These are phyloP conservation scores for Drosophila nikananu DNA, from an alignment of 1,140 invertebrate genomes.

Conservation along the genomic window DNA sequence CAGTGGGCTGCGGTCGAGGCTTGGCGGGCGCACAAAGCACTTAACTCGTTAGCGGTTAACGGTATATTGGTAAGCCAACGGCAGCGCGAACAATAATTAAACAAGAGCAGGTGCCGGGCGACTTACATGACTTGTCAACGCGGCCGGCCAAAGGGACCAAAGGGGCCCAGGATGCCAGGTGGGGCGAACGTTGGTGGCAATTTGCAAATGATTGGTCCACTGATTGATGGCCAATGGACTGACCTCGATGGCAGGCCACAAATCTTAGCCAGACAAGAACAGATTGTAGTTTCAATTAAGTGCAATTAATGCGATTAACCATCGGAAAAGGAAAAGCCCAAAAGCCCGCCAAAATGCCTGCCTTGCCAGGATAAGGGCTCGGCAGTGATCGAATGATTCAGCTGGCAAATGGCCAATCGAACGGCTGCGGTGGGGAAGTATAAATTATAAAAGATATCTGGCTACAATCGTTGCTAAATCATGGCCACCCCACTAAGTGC, in stretches of 20 bases:
- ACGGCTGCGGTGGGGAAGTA: slow-evolving; percentile 1
- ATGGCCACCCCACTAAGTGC: slow-evolving; percentile 17
- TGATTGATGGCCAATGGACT: slow-evolving; percentile 51
- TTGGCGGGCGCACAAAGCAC: slow-evolving; percentile 70
- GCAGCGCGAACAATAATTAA: slow-evolving; percentile 75
- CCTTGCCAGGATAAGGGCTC: slow-evolving; percentile 43
- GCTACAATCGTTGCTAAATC: slow-evolving; percentile 26
- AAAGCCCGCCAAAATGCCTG: slow-evolving; percentile 8
- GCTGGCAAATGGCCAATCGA: slow-evolving; percentile 46
- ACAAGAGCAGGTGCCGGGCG: slow-evolving; percentile 52
- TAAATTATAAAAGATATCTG: slow-evolving; percentile 35
- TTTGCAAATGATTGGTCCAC: slow-evolving; percentile 67
- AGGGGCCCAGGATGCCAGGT: slow-evolving; percentile 26
- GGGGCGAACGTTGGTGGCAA: slow-evolving; percentile 24
- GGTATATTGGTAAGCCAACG: slow-evolving; percentile 74
- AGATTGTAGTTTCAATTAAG: slow-evolving; percentile 68
- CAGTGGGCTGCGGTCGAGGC: slow-evolving; percentile 53
- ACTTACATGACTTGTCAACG: slow-evolving; percentile 78
- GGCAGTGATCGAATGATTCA: slow-evolving; percentile 16
- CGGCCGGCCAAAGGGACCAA: too few species aligned
- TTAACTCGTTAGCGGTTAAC: slow-evolving; percentile 83
- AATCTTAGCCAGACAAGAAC: slow-evolving; percentile 42
- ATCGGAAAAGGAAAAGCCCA: not conserved
- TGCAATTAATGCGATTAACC: slow-evolving; percentile 76
- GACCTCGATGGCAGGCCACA: slow-evolving; percentile 48